Evolutionary conservation across 2,113 vertebrate genomes (phyloP).

Genomic region (Pimephales promelas): DNA sequence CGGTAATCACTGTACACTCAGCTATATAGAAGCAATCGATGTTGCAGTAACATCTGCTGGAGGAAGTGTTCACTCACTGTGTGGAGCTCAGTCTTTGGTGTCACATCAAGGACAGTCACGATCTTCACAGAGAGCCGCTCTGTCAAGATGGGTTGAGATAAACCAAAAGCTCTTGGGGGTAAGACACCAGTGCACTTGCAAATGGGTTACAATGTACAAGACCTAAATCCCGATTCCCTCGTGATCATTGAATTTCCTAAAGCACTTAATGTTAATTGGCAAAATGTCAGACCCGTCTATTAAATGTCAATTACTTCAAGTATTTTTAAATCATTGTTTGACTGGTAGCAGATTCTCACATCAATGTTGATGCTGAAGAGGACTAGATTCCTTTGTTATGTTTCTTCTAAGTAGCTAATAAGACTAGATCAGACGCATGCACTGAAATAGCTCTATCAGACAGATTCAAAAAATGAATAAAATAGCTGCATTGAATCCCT

Average conservation of each 20-base stretch:
- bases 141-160: conserved; percentile 19
- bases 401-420: no score
- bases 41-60: conserved; percentile 15
- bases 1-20: conserved; percentile 49
- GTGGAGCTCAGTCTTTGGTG: conserved; percentile 41
- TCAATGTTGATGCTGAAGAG: conserved; percentile 5
- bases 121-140: conserved; percentile 27
- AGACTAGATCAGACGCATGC: not conserved
- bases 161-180: conserved; percentile 32
- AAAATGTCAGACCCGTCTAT: conserved; percentile 33
- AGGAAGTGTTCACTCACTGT: conserved; percentile 23
- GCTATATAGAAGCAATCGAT: conserved; percentile 44
- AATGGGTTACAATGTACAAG: conserved; percentile 46
- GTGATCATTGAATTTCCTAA: conserved; percentile 32
- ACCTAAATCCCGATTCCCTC: conserved; percentile 37
- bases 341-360: not conserved
- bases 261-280: conserved; percentile 46
- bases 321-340: conserved; percentile 45
- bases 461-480: not conserved
- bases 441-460: not conserved
- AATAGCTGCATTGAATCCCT: not conserved
- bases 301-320: conserved; percentile 34
- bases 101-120: conserved; percentile 40
- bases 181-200: conserved; percentile 20
- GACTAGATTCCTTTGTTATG: not conserved